Evolutionary conservation across 2,888 invertebrate species (phyloP), one percentile per base, ranked within the genome.

Genomic region (Flabesymbios commensalis): DNA sequence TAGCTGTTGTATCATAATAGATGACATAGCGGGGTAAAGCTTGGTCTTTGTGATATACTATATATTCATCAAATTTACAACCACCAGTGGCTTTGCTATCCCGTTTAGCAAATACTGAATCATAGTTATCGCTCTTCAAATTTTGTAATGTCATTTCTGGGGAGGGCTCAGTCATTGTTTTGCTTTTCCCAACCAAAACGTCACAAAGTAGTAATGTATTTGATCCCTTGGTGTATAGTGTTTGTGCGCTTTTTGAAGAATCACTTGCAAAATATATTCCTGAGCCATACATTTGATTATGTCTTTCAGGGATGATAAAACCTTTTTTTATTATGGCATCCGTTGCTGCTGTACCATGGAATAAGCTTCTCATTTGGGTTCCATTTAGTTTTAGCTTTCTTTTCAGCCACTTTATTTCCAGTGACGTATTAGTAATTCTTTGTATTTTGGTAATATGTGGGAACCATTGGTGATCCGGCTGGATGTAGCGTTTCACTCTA

Each of bases 191-290:
- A 1, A 66, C 53, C 7, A 64, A 54, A 17, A 66, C 66, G 7
- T 64, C 64, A 54, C 66, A 66, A n/a, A 64, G 36, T 3, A 66
- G 58, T 1, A 66, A 58, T 58, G 42, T 60, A 39, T 61, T 61
- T 14, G 66, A 66, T 7, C 56, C 66, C 31, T 64, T 60, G 17
- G 66, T 64, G 52, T 66, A 66, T 39, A 53, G 26, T 17, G 53
- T 43, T 31, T 60, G 59, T 2, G 65, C 66, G 53, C 66, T 66
- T 42, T 63, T 64, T 5, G 66, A 66, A n/a, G 66, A 60, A 55
- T 66, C 66, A 3, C 57, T 61, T 14, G 66, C 64, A 59, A 66
- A 64, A 51, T 66, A 66, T 17, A 66, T 26, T 3, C 63, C 66
- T n/a, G 3, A 26, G 1, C 66, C 64, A 28, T 29, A 62, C 61